Evolutionary conservation across 1,140 invertebrate species (phyloP).

Genomic region (Orussus abietinus): DNA sequence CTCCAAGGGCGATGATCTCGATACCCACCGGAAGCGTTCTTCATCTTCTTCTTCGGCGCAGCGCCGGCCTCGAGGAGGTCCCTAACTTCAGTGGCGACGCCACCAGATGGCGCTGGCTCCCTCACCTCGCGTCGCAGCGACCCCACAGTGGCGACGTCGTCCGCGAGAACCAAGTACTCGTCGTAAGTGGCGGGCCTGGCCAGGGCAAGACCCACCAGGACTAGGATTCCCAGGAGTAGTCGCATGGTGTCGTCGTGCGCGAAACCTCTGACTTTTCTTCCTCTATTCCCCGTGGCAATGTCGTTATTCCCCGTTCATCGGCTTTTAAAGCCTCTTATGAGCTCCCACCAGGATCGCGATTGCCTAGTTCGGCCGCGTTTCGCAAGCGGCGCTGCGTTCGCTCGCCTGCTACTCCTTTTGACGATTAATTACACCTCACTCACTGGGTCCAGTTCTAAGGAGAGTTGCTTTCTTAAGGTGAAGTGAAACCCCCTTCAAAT

Average conservation of each 20-base stretch:
- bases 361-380: too few species aligned
- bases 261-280: slow-evolving; percentile 22
- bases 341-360: too few species aligned
- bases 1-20: neutral
- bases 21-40: slow-evolving; percentile 34
- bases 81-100: slow-evolving; percentile 20
- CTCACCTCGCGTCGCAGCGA: slow-evolving; percentile 30
- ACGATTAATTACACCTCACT: too few species aligned
- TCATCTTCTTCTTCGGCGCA: slow-evolving; percentile 20
- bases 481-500: too few species aligned
- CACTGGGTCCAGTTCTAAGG: too few species aligned
- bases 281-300: slow-evolving; percentile 10
- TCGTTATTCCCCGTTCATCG: slow-evolving; percentile 13
- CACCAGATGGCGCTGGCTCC: slow-evolving; percentile 20
- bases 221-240: slow-evolving; percentile 20
- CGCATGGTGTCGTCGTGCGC: slow-evolving; percentile 4
- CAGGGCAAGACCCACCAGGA: slow-evolving; percentile 1
- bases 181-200: slow-evolving; percentile 19
- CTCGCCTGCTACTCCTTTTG: too few species aligned
- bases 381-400: too few species aligned
- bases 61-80: slow-evolving; percentile 28
- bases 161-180: slow-evolving; percentile 16
- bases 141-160: slow-evolving; percentile 18
- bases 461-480: too few species aligned
- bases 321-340: slow-evolving; percentile 13